Base-by-base conservation (phyloP, 2,797 vertebrate genomes). In the Ambastaia sidthimunki region DNA sequence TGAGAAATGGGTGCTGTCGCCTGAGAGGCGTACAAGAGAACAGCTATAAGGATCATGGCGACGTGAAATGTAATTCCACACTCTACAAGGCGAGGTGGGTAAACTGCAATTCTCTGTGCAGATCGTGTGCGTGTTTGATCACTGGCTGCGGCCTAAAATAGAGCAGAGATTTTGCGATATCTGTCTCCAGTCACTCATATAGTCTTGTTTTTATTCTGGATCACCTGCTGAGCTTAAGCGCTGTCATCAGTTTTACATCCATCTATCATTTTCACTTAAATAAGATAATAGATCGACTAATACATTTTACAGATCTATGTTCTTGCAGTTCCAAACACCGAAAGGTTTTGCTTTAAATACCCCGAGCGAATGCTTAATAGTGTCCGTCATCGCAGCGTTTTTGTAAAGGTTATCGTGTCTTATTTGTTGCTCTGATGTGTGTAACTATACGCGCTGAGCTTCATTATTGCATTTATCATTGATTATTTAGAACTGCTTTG, bases 1-100 rank as follows among this genome's bases (percentile, higher is more conserved):
- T 71, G 68, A 74, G 84, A 85, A 82, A 81, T 74, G 72, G 68
- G 80, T 55, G 63, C 68, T 25, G 55, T 79, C 69, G 68, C 37
- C 34, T 76, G 54, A 75, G 55, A 23, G 44, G 18, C 48, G 74
- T 50, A 71, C 4, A 47, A 47, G 59, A 72, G 34, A 60, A 34
- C 15, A 68, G 15, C 82, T n/a, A 0, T n/a, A 23, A 71, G 10
- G 60, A 68, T 50, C 60, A 85, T 83, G 78, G 68, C 72, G 71
- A 68, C 75, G 34, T 81, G 78, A 82, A 77, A 79, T 54, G 34
- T 74, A 59, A 57, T 76, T 71, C 18, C 18, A 19, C 41, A 52
- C 47, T 71, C 74, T 76, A 41, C 74, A 76, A 71, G 50, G 16
- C 70, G 48, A 80, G 84, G 82, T 80, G 28, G 66, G 81, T 50